These are phyloP conservation scores for Clytia hemisphaerica DNA, from an alignment of 30 jellyfish, hydroid and myxozoan genomes.

Conservation along the genomic window DNA sequence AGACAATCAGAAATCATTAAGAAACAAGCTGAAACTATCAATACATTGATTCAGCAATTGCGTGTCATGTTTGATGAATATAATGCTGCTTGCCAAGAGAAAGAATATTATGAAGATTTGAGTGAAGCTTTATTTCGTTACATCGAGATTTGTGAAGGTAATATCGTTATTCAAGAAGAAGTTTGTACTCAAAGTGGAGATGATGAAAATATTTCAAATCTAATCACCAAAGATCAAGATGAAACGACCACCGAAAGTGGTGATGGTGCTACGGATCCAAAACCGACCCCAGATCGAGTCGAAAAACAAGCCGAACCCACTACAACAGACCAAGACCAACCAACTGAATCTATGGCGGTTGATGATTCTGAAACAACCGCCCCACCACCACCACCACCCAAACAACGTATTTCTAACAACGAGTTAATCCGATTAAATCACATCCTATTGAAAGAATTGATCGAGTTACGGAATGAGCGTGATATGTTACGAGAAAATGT, in stretches of 20 bases:
- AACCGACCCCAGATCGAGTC: background rate
- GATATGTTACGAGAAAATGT: conserved; percentile 21
- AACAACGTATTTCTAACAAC: conserved; percentile 1
- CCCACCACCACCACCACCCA: no score
- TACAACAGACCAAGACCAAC: background rate
- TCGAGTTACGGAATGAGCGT: conserved; percentile 31
- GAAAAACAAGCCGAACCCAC: conserved; percentile 3
- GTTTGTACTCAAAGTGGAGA: background rate
- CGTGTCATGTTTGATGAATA: conserved; percentile 28
- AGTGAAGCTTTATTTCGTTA: conserved; percentile 31
- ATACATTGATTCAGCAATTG: conserved; percentile 8
- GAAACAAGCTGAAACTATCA: conserved; percentile 29
- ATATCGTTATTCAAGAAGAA: conserved; percentile 4
- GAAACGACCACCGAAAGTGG: background rate
- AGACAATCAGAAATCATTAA: conserved; percentile 16
- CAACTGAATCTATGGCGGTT: background rate
- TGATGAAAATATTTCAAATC: background rate
- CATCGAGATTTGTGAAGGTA: conserved; percentile 28
- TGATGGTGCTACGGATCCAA: background rate
- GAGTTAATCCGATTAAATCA: conserved; percentile 33
- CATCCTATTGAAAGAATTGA: conserved; percentile 13
- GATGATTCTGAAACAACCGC: no score
- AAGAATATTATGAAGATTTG: conserved; percentile 40
- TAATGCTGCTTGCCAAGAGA: conserved; percentile 13
- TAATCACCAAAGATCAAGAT: background rate